Base-by-base conservation (phyloP, 2,113 vertebrate genomes). In the Lepidothrix coronata region DNA sequence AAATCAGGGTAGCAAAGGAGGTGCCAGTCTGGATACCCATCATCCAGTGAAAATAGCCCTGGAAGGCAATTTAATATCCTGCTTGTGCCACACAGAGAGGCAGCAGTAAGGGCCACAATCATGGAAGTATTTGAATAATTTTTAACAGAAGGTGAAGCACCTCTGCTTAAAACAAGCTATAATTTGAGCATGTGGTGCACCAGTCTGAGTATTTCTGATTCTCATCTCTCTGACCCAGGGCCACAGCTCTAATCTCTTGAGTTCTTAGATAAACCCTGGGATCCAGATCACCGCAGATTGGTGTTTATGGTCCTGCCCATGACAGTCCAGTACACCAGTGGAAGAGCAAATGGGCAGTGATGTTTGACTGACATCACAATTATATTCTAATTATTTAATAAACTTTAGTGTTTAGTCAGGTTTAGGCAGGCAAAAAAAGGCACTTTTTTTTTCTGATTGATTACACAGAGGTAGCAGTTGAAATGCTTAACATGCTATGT, bases 231-330 rank as follows among this genome's bases (percentile, higher is more conserved):
- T 31, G 46, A 76, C 12, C 20, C 37, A 75, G 9, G n/a, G 43
- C 30, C 46, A 25, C 25, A 43, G 30, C 16, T 33, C 58, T n/a
- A 1, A 37, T n/a, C 28, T 39, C 22, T 65, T 41, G 35, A 18
- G 13, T 72, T 76, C 48, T 51, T 25, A 33, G 21, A 6, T 24
- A 46, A 75, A 66, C 24, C 33, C 35, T 52, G 37, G 20, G 8
- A 27, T 44, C 33, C 65, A 20, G 11, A 25, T 57, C 15, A 5
- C 52, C 20, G 1, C 0, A 1, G 30, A 14, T 2, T 23, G 21
- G 20, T 52, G 16, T 17, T 71, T 35, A 14, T 43, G 17, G 22
- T 52, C 37, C 63, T 63, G 20, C 43, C 16, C 4, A 0, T 14
- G 30, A 28, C 25, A 51, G 52, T 23, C 28, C 58, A 39, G 28